Evolutionary conservation across 2,888 invertebrate species (phyloP), one percentile per base, ranked within the genome.

Genomic region (Hedya salicella): DNA sequence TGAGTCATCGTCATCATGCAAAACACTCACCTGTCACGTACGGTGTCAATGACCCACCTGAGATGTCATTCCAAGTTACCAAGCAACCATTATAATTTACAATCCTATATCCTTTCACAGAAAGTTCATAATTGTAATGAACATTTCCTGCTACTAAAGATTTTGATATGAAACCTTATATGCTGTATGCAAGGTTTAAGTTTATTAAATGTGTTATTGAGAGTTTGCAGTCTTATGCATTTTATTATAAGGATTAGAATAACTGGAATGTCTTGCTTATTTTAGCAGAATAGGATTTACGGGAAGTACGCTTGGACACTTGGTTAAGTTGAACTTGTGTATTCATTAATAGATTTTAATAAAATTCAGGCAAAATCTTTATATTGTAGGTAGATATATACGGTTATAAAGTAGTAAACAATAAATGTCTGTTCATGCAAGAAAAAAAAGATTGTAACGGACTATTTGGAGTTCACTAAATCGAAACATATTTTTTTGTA

Each of bases 1-100:
- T 69, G 70, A 66, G 52, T 70, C 70, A 68, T 49, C 16, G 52
- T 70, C 70, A 68, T 49, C 16, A 67, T 70, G 70, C 68, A 70
- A 70, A 68, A 63, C 50, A 19, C 32, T 39, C 70, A 70, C 70
- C 68, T 70, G 70, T 56, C 68, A 68, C 56, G 67, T 54, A 49
- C 36, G 46, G 16, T 68, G 69, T 68, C 48, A 59, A 48, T n/a
- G 67, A 63, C 25, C 25, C 25, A 63, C 60, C 57, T 57, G 57
- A 57, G 57, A 57, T 57, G 46, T 44, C 17, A 16, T 44, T 44
- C n/a, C n/a, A n/a, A n/a, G n/a, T 16, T 19, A 57, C 17, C 9
- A 9, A 21, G 1, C 36, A 9, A 46, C 25, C n/a, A n/a, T n/a
- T 25, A 25, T 6, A 25, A 25, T 19, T 46, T 9, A 19, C 17